Percentiles rank a stretch among this genome's conserved stretches.
These are phyloP conservation scores for Fukomys damarensis DNA, from an alignment of 2,113 vertebrate genomes.

Conservation along the genomic window DNA sequence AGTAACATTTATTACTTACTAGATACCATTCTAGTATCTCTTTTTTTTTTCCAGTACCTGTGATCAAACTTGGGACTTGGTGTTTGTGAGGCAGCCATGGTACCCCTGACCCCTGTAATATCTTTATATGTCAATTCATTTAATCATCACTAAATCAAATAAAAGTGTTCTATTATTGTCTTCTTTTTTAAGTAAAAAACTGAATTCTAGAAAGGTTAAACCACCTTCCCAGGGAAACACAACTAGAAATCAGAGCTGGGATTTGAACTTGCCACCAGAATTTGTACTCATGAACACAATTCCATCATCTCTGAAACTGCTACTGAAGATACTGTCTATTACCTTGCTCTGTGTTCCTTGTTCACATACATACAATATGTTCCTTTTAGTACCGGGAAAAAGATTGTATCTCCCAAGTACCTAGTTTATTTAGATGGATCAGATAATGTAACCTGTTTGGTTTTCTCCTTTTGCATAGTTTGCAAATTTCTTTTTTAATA, in stretches of 20 bases:
- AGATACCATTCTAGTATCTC: background rate
- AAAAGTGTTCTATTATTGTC: background rate
- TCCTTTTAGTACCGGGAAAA: conserved; percentile 76
- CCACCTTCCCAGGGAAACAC: background rate
- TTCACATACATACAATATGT: conserved; percentile 62
- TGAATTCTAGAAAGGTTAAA: background rate
- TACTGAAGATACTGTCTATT: conserved; percentile 10
- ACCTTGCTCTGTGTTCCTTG: conserved; percentile 36
- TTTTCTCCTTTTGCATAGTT: conserved; percentile 9
- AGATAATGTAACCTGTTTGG: conserved; percentile 56
- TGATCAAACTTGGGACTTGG: too few species aligned
- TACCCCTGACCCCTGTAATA: background rate
- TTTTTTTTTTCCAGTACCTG: too few species aligned
- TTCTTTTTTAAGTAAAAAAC: background rate
- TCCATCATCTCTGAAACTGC: background rate
- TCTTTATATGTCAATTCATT: background rate
- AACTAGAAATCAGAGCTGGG: background rate
- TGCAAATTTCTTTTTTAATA: conserved; percentile 5
- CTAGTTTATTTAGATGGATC: conserved; percentile 64
- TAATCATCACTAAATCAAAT: background rate
- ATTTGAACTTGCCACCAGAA: background rate
- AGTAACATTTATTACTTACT: background rate
- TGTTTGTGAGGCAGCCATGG: too few species aligned
- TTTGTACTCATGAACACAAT: background rate
- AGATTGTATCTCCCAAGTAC: conserved; percentile 66